Evolutionary conservation across 2,888 invertebrate genomes (phyloP), one percentile per base, ranked within the genome.

Genomic region (Erannis defoliaria): DNA sequence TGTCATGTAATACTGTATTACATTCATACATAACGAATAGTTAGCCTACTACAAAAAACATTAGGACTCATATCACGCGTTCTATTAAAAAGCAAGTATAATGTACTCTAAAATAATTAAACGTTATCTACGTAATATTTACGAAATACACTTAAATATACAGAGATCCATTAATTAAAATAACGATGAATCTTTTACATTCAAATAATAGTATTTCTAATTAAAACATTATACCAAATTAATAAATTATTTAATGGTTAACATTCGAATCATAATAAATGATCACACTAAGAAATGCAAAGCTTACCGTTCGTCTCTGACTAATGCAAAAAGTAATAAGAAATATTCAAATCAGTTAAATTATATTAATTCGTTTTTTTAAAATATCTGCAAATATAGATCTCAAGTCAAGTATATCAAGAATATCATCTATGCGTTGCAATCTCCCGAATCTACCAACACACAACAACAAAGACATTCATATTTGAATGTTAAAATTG

Each of bases 81-180:
- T 14, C 26, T 31, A 18, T 45, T 48, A 21, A 18, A 33, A 33
- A 48, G 48, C 33, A 33, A 33, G 10, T n/a, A 45, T 3, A 31
- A n/a, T 37, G 5, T n/a, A 16, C 43, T 5, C n/a, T 14, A 43
- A 43, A n/a, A n/a, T n/a, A n/a, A 43, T 23, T 14, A 43, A 43
- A 12, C 6, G n/a, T 14, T 43, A 26, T 45, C 14, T 45, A 45
- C 6, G 1, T 3, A 46, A 46, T 14, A 48, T 14, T 42, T 40
- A 40, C 33, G 31, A 46, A 53, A 53, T 53, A 48, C 16, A 29
- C 49, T 57, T 57, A 57, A 43, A 33, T 48, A 54, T 55, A 56
- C 21, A 68, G 66, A 68, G 61, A 68, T 66, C 68, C 33, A 54
- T 61, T 35, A 56, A 54, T 64, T 51, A 55, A 43, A 48, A 57